Conservation (phyloP, 2,888 invertebrate species). For the Teinopalpus imperialis region DNA sequence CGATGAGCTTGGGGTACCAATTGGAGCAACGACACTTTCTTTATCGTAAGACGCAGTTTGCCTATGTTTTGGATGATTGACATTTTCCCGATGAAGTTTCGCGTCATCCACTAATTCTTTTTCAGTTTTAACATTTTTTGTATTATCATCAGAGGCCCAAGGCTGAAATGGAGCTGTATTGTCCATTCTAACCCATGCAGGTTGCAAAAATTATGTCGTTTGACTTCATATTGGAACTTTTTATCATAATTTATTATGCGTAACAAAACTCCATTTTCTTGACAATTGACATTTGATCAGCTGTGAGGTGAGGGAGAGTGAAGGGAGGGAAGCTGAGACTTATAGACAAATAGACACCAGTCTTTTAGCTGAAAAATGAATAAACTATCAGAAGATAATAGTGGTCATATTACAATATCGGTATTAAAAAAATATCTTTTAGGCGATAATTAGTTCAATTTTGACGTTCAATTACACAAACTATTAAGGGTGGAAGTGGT, state of each 20-base stretch:
- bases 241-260: conserved; percentile 69
- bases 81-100: conserved; percentile 81
- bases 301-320: conserved; percentile 72
- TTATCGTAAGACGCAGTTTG: conserved; percentile 81
- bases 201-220: conserved; percentile 52
- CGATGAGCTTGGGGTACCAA: conserved; percentile 66
- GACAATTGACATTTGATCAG: conserved; percentile 77
- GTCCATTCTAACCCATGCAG: conserved; percentile 73
- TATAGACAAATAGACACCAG: conserved; percentile 8
- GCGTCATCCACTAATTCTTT: conserved; percentile 78
- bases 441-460: too few relatives aligned
- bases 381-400: too few relatives aligned
- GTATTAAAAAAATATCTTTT: too few relatives aligned
- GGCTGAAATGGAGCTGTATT: conserved; percentile 78
- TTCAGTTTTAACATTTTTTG: conserved; percentile 74
- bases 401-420: too few relatives aligned
- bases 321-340: conserved; percentile 38
- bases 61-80: conserved; percentile 82
- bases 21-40: conserved; percentile 69
- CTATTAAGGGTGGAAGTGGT: too few relatives aligned
- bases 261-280: conserved; percentile 82
- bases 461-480: too few relatives aligned
- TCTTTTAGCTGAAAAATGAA: neutral
- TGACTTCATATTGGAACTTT: conserved; percentile 69
- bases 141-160: conserved; percentile 74